Conservation (phyloP, 2,888 invertebrate genomes). For the Rhimphoctona megacephalus region DNA sequence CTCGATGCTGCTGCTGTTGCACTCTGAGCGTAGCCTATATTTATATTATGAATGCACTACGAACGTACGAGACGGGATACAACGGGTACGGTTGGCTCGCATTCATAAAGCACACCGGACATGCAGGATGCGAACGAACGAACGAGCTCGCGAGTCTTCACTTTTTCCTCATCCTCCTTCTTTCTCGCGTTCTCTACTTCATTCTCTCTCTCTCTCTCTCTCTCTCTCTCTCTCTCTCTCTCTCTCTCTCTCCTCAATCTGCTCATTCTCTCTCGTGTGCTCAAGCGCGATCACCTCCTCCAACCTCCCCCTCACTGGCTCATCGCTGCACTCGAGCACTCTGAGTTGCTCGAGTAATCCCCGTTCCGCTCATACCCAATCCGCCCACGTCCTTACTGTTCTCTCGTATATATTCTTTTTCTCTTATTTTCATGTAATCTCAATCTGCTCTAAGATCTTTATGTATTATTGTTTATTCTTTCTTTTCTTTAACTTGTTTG, state of each 20-base stretch:
- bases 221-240: slow-evolving; percentile 68
- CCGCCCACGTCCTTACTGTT: slow-evolving; percentile 67
- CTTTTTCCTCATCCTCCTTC: slow-evolving; percentile 30
- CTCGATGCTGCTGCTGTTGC: slow-evolving; percentile 56
- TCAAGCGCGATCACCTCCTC: slow-evolving; percentile 53
- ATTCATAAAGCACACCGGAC: slow-evolving; percentile 81
- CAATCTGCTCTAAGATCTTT: slow-evolving; percentile 19
- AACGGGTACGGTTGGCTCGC: slow-evolving; percentile 76
- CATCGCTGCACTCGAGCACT: slow-evolving; percentile 56
- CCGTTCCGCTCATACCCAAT: slow-evolving; percentile 68
- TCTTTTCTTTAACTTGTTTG: not conserved
- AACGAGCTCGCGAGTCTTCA: slow-evolving; percentile 36
- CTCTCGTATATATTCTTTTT: slow-evolving; percentile 57
- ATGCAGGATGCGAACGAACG: slow-evolving; percentile 78
- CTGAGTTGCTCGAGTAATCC: slow-evolving; percentile 67
- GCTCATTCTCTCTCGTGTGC: slow-evolving; percentile 64
- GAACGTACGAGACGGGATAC: slow-evolving; percentile 68
- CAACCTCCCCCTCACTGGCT: slow-evolving; percentile 40
- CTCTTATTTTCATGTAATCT: slow-evolving; percentile 63
- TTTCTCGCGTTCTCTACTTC: slow-evolving; percentile 42
- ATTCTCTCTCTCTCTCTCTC: slow-evolving; percentile 52
- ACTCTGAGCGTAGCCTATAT: slow-evolving; percentile 67
- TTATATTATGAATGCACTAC: slow-evolving; percentile 68
- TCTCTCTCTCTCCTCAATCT: slow-evolving; percentile 69
- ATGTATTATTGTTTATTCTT: not conserved